phyloP scores from a whole-genome alignment of 2,797 vertebrate species.

The Molossus molossus region DNA sequence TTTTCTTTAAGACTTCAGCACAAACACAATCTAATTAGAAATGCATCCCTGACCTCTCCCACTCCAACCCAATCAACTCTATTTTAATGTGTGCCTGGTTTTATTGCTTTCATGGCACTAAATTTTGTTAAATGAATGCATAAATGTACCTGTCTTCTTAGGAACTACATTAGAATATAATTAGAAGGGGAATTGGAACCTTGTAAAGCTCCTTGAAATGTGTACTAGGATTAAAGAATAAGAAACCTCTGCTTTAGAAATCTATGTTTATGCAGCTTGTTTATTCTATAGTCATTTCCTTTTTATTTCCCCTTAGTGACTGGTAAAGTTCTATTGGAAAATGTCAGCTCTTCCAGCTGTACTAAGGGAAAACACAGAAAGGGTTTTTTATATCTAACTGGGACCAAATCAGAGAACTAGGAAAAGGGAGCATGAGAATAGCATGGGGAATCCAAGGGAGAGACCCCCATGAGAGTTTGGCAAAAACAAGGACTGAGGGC shows the following conservation, averaged over 20 bases:
- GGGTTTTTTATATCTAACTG: background rate
- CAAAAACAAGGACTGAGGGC: background rate
- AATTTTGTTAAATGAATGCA: slow-evolving; percentile 32
- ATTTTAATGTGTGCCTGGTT: background rate
- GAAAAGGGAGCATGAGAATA: background rate
- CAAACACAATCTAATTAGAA: background rate
- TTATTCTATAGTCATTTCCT: slow-evolving; percentile 50
- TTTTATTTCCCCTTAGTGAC: slow-evolving; percentile 58
- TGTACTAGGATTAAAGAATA: slow-evolving; percentile 40
- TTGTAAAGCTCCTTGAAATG: background rate
- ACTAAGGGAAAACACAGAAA: background rate
- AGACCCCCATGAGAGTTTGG: background rate
- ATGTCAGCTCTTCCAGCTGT: slow-evolving; percentile 39
- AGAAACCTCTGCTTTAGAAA: slow-evolving; percentile 58
- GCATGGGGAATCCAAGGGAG: background rate
- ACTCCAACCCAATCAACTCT: background rate
- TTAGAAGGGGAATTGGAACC: slow-evolving; percentile 2
- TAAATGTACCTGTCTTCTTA: background rate
- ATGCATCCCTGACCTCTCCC: background rate
- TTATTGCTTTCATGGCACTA: background rate
- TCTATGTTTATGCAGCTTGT: slow-evolving; percentile 66
- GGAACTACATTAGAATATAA: background rate
- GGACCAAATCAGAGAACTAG: background rate
- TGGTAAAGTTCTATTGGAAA: slow-evolving; percentile 56
- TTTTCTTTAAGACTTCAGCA: background rate